Evolutionary conservation across 2,797 vertebrate genomes (phyloP), one percentile per base, ranked within the genome.

Genomic region (Aldrovandia affinis): DNA sequence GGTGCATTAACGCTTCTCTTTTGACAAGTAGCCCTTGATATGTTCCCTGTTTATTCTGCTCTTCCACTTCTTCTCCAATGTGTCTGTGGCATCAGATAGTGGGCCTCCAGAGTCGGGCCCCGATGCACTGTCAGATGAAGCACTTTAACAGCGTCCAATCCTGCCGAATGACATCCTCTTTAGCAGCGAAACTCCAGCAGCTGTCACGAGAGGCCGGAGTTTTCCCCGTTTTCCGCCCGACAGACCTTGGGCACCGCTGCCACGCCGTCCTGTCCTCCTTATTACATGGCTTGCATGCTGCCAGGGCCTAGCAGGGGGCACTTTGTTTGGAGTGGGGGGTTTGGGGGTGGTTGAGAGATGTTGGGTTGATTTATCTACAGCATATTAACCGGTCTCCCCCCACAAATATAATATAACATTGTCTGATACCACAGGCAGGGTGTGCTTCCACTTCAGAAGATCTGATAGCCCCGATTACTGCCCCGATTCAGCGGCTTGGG

Each of bases 71-170:
- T 81, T 70, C 65, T 68, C 50, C 25, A 15, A 39, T 36, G 57
- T 39, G 83, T 42, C 79, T 81, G 84, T 85, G 82, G 65, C 83
- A 87, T 50, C 85, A 85, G 85, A 88, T 7, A 85, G 86, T 79
- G 85, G 89, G 81, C 81, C 85, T 80, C 86, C 85, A 85, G 63
- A 84, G 86, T 81, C 82, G 88, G 83, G 87, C 90, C 42, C 85
- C 88, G 89, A 89, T 83, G 0, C 8, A 86, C 88, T 91, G 90
- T 92, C 89, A 94, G 86, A 83, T 93, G 86, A 87, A 85, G 86
- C 91, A 89, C 90, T 92, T 90, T 87, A 92, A 91, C 91, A 92
- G 88, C 88, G 87, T 85, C 88, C 86, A 68, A 88, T 90, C 88
- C 89, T 68, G 75, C 57, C 87, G 89, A 86, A 86, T 90, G 90